Evolutionary conservation across 2,113 vertebrate genomes (phyloP).

Genomic region (Phainopepla nitens): DNA sequence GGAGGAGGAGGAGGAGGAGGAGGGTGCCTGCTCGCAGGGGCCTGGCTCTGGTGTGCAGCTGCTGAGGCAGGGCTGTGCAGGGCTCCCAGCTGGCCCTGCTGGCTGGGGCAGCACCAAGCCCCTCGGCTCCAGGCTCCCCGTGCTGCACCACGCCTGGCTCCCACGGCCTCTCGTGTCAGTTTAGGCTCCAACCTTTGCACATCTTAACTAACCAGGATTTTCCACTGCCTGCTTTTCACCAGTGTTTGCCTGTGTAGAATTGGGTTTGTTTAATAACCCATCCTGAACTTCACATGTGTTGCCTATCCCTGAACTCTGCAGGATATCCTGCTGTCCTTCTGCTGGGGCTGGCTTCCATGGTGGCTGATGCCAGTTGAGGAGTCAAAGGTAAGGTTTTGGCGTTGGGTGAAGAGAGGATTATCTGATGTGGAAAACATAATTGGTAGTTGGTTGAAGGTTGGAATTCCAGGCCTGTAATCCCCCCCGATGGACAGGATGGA

Average conservation of each 20-base stretch:
- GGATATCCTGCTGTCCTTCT: neutral
- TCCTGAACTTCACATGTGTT: rapidly evolving
- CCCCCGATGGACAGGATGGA: rapidly evolving
- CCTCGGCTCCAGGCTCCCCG: rapidly evolving
- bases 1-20: neutral
- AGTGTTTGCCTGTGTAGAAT: neutral
- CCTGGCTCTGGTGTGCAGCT: rapidly evolving
- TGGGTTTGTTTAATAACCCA: neutral
- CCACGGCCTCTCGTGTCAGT: rapidly evolving
- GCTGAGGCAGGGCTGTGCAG: neutral
- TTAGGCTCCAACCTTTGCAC: rapidly evolving
- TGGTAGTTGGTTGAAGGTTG: neutral
- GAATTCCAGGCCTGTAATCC: neutral
- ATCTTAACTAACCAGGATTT: rapidly evolving
- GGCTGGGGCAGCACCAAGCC: rapidly evolving
- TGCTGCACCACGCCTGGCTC: rapidly evolving
- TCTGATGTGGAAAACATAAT: neutral
- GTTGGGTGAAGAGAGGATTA: neutral
- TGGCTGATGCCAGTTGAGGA: neutral
- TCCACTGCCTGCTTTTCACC: neutral
- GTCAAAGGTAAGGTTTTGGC: neutral
- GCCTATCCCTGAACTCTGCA: neutral
- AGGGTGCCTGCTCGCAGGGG: neutral
- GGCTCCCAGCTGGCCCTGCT: neutral
- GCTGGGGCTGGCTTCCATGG: neutral